phyloP scores from a whole-genome alignment of 2,113 vertebrate genomes.

The Hemiscyllium ocellatum region DNA sequence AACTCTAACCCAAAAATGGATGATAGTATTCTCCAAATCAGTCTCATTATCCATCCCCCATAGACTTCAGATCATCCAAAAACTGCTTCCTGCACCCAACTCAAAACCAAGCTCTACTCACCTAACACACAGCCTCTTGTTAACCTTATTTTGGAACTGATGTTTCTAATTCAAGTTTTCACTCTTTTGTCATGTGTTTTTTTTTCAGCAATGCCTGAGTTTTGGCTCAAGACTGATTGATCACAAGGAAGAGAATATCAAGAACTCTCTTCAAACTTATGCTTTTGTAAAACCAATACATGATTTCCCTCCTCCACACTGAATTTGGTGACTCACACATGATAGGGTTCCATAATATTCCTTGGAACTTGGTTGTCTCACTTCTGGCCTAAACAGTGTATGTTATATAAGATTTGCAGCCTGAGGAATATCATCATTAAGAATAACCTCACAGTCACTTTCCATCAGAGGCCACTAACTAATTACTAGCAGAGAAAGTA shows the following conservation, averaged over 20 bases:
- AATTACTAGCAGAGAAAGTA: neutral
- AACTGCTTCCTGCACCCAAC: neutral
- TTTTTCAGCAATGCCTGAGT: too few species aligned
- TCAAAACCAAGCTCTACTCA: neutral
- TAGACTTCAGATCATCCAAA: neutral
- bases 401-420: neutral
- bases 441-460: neutral
- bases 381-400: neutral
- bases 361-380: neutral
- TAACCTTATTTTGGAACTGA: neutral
- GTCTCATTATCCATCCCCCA: neutral
- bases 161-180: neutral
- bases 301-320: neutral
- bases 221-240: too few species aligned
- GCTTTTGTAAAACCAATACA: neutral
- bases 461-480: neutral
- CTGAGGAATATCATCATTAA: neutral
- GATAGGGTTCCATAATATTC: neutral
- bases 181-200: neutral
- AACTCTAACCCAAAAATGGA: neutral
- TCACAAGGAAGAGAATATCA: too few species aligned
- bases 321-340: neutral
- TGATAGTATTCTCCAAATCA: neutral
- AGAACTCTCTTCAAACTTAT: too few species aligned
- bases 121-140: neutral